Evolutionary conservation across 2,113 vertebrate species (phyloP).

Genomic region (Sapayoa aenigma): DNA sequence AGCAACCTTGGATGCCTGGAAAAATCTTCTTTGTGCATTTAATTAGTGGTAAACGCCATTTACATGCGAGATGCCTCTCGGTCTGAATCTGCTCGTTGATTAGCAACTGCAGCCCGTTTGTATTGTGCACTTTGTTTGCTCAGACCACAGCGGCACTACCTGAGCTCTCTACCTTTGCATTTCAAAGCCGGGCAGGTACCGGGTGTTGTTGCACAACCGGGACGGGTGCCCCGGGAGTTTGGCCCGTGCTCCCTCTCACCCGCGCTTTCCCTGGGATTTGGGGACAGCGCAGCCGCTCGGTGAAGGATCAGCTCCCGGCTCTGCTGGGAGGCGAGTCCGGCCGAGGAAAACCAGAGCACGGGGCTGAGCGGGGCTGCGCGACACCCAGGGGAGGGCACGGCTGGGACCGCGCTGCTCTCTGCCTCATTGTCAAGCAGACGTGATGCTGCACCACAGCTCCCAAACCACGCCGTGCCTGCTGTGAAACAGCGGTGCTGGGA

Average conservation of each 20-base stretch:
- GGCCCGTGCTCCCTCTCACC: neutral
- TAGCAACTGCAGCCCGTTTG: neutral
- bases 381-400: accelerated
- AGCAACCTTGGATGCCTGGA: slow-evolving; percentile 42
- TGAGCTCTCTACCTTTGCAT: slow-evolving; percentile 18
- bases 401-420: neutral
- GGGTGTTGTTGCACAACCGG: neutral
- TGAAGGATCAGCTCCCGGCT: neutral
- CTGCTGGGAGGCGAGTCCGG: accelerated
- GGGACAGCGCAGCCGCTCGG: neutral
- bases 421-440: accelerated
- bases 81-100: slow-evolving; percentile 25
- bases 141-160: neutral
- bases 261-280: accelerated
- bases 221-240: neutral
- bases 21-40: slow-evolving; percentile 51
- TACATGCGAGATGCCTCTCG: slow-evolving; percentile 43
- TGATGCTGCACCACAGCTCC: accelerated
- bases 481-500: accelerated
- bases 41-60: slow-evolving; percentile 17
- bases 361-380: neutral
- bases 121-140: neutral
- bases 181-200: slow-evolving; percentile 34
- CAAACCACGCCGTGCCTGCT: accelerated
- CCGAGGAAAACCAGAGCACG: accelerated